Evolutionary conservation across 2,797 vertebrate species (phyloP).

Genomic region (Typhlichthys eigenmanni): DNA sequence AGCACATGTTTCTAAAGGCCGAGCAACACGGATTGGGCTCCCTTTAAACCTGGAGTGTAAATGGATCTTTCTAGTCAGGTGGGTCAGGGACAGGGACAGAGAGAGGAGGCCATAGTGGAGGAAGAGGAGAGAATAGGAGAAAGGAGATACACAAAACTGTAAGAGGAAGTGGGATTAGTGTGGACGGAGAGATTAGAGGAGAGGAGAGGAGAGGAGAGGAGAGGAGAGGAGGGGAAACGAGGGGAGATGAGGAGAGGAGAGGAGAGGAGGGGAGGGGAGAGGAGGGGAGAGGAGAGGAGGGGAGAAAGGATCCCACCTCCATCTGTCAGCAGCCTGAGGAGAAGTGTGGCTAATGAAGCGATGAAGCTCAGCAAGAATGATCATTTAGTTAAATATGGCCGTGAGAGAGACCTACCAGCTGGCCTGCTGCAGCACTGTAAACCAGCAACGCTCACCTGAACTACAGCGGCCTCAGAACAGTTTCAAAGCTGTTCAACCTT

Average conservation of each 20-base stretch:
- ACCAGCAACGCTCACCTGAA: no score
- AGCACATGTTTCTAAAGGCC: background rate
- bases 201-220: no score
- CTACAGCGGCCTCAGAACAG: no score
- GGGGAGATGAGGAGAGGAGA: background rate
- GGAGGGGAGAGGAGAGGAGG: background rate
- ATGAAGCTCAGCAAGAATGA: background rate
- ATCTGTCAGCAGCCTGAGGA: slow-evolving; percentile 22
- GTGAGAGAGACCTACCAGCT: background rate
- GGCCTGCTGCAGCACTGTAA: no score
- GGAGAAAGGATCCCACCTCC: slow-evolving; percentile 13
- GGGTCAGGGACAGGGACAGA: background rate
- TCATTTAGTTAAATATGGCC: background rate
- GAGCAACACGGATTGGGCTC: slow-evolving; percentile 23
- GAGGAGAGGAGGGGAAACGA: background rate
- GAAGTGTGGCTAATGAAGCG: slow-evolving; percentile 11
- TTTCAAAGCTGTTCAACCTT: no score
- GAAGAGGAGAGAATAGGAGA: background rate
- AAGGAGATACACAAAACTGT: no score
- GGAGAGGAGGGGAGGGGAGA: background rate
- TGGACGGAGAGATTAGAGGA: background rate
- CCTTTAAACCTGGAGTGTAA: slow-evolving; percentile 5
- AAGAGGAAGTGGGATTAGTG: background rate
- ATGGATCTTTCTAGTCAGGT: slow-evolving; percentile 31
- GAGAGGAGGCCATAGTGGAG: background rate